Conservation (phyloP, 2,888 invertebrate genomes). For the Synergus japonicus region DNA sequence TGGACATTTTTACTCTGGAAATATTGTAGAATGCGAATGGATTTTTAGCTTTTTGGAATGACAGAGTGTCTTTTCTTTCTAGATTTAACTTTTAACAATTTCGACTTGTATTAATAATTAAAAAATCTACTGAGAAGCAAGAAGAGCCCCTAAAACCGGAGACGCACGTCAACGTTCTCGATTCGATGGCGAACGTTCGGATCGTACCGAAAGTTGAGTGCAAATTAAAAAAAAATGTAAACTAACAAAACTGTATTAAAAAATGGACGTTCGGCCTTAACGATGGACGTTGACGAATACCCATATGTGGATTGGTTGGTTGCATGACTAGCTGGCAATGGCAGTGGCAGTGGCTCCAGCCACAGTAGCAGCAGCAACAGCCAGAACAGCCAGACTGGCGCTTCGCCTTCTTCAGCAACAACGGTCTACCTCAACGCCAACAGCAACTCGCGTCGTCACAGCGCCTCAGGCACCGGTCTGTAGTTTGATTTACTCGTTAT, state of each 20-base stretch:
- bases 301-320: constrained; percentile 73
- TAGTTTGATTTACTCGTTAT: constrained; percentile 60
- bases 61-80: neutral
- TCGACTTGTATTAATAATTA: neutral
- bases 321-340: constrained; percentile 75
- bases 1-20: constrained; percentile 1
- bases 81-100: constrained; percentile 1
- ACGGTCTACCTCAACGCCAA: constrained; percentile 64
- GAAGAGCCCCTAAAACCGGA: neutral
- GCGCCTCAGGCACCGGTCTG: constrained; percentile 74
- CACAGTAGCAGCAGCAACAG: constrained; percentile 74
- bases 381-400: constrained; percentile 74
- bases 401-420: constrained; percentile 63
- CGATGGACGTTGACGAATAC: constrained; percentile 64
- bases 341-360: constrained; percentile 68
- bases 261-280: constrained; percentile 38
- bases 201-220: neutral
- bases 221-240: neutral
- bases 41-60: constrained; percentile 27
- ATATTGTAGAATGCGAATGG: constrained; percentile 14
- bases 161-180: constrained; percentile 38
- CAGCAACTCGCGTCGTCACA: constrained; percentile 64
- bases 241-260: neutral
- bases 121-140: neutral
- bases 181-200: constrained; percentile 25